These are phyloP conservation scores for Epinotia nisella DNA, from an alignment of 2,888 invertebrate species.

Conservation along the genomic window DNA sequence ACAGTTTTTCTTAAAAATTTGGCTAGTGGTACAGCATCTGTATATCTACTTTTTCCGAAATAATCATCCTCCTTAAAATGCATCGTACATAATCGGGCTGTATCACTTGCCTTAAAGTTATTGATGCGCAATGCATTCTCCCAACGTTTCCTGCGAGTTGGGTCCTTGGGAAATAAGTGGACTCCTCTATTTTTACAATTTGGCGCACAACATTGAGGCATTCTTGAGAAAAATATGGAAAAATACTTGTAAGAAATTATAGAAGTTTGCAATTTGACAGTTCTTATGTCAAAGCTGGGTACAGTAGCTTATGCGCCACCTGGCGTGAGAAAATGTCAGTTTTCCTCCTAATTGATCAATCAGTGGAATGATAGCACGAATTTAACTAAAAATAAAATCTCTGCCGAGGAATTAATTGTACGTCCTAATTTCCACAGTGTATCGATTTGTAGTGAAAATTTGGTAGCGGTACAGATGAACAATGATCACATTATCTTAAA, in stretches of 20 bases:
- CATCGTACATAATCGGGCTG: constrained; percentile 32
- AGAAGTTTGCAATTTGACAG: constrained; percentile 26
- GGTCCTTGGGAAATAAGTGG: constrained; percentile 40
- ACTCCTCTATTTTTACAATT: constrained; percentile 33
- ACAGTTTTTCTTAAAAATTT: constrained; percentile 27
- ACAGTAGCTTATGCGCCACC: constrained; percentile 35
- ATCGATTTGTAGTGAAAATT: too few relatives aligned
- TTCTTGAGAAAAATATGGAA: background rate
- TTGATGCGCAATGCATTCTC: constrained; percentile 32
- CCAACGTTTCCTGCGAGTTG: constrained; percentile 31
- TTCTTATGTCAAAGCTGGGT: constrained; percentile 9
- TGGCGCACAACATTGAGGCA: constrained; percentile 31
- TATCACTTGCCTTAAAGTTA: constrained; percentile 27
- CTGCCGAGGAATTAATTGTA: too few relatives aligned
- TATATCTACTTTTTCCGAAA: constrained; percentile 30
- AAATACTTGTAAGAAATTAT: constrained; percentile 6
- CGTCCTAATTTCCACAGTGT: too few relatives aligned
- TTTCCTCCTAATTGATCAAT: constrained; percentile 15
- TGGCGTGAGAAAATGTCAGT: constrained; percentile 38
- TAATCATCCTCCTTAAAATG: constrained; percentile 36
- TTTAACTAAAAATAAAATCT: too few relatives aligned
- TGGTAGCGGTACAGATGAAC: too few relatives aligned
- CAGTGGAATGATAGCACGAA: too few relatives aligned
- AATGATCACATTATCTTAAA: too few relatives aligned
- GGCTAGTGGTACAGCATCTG: constrained; percentile 12